phyloP scores from a whole-genome alignment of 2,113 vertebrate species.

The Geothlypis trichas region DNA sequence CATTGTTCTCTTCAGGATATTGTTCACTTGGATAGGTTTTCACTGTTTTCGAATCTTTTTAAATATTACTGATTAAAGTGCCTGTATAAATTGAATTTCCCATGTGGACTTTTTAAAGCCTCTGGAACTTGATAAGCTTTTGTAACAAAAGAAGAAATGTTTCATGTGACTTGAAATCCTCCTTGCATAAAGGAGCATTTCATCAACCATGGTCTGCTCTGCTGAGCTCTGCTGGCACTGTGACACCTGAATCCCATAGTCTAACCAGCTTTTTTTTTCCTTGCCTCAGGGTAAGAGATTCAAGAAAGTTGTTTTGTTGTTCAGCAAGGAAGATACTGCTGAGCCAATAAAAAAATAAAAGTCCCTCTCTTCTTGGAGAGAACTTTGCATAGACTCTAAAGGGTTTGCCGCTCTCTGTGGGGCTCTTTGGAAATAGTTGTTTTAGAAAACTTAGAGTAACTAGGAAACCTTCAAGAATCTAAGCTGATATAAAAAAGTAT shows the following conservation, averaged over 20 bases:
- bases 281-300: conserved; percentile 57
- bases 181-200: conserved; percentile 63
- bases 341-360: background rate
- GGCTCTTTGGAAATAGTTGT: background rate
- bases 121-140: conserved; percentile 76
- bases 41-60: conserved; percentile 19
- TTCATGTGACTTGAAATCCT: conserved; percentile 56
- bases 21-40: conserved; percentile 31
- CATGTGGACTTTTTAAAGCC: conserved; percentile 43
- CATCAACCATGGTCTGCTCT: conserved; percentile 63
- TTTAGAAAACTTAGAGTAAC: background rate
- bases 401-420: background rate
- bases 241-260: conserved; percentile 72
- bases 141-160: conserved; percentile 73
- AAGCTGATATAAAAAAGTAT: background rate
- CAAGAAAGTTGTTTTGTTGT: conserved; percentile 64
- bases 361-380: background rate
- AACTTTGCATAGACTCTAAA: conserved; percentile 15
- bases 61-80: conserved; percentile 35
- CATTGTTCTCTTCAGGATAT: conserved; percentile 11
- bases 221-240: conserved; percentile 58
- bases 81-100: conserved; percentile 39
- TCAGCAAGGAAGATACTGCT: conserved; percentile 32
- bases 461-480: background rate
- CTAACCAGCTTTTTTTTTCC: conserved; percentile 60